Base-by-base conservation (phyloP, 2,888 invertebrate genomes). In the Diloba caeruleocephala region DNA sequence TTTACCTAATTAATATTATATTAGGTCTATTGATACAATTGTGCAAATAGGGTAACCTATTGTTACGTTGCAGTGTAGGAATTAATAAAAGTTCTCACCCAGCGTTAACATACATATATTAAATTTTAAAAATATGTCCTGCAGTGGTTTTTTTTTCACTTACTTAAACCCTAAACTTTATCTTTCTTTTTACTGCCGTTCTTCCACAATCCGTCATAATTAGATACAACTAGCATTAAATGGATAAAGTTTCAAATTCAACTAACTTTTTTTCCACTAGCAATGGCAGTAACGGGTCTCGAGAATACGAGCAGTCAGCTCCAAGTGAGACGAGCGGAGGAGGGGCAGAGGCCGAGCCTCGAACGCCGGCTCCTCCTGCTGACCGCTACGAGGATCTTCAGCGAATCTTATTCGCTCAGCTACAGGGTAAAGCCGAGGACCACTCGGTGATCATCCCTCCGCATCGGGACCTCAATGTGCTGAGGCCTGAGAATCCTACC, bases 361-460 rank as follows among this genome's bases (percentile, higher is more conserved):
- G 87, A 4, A 88, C 92, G 0, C 84, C 90, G 0, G 77, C 86
- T n/a, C 89, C 92, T 10, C 93, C 93, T 3, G 90, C 93, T 58
- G 96, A 96, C 80, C 90, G 90, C 52, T 96, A 95, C 79, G 91
- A 93, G 53, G 96, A 96, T 83, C 88, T 96, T 33, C 83, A 94
- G 71, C 87, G 92, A 55, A 89, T 95, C 65, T 79, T 96, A 61
- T 85, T 91, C 41, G 91, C 90, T 25, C 93, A 91, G 60, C 89
- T 94, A 43, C 89, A 84, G 38, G 94, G 94, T 38, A 94, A 94
- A 41, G 86, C 89, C 3, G 94, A 95, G 2, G 94, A 94, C 19
- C 89, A 95, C 66, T 78, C 87, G 12, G 94, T 94, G 33, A 78
- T 93, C 1, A 85, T 94, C 36, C 89, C 95, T 25, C 93, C 94